Evolutionary conservation across 2,888 invertebrate genomes (phyloP), one percentile per base, ranked within the genome.

Genomic region (Dromius quadrimaculatus): DNA sequence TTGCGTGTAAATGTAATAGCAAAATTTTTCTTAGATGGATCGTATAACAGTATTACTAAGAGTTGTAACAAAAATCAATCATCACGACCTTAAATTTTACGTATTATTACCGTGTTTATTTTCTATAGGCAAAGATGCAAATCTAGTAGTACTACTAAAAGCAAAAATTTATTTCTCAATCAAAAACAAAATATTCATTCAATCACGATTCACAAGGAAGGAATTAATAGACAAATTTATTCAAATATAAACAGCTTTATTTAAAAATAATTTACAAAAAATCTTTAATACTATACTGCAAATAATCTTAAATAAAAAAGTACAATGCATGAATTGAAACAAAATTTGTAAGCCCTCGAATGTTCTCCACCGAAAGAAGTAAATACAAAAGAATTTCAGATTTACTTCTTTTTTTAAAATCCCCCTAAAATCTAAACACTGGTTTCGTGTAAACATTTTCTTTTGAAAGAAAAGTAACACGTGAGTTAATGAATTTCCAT

Each of bases 181-280:
- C n/a, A n/a, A n/a, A n/a, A n/a, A n/a, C n/a, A n/a, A n/a, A n/a
- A n/a, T n/a, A n/a, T n/a, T n/a, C n/a, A n/a, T n/a, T n/a, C n/a
- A n/a, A n/a, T n/a, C n/a, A n/a, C n/a, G n/a, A n/a, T n/a, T n/a
- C n/a, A n/a, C n/a, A n/a, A n/a, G n/a, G n/a, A n/a, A n/a, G n/a
- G n/a, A n/a, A 41, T 20, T n/a, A 34, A 62, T 43, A 20, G 38
- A 20, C 17, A 20, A 8, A 41, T 62, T 70, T 70, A 70, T 62
- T 70, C 70, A 70, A 70, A 70, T 70, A 70, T 70, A 70, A 70
- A 70, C 70, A 62, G 61, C 70, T 70, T 70, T 70, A 62, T 70
- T 70, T 62, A 70, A 70, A 70, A 70, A 70, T 70, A 70, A 70
- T 70, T 70, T 70, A 70, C 70, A 70, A 70, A 70, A 70, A 70